Base-by-base conservation (phyloP, 2,797 vertebrate species). In the Orientallactaga sibirica region DNA sequence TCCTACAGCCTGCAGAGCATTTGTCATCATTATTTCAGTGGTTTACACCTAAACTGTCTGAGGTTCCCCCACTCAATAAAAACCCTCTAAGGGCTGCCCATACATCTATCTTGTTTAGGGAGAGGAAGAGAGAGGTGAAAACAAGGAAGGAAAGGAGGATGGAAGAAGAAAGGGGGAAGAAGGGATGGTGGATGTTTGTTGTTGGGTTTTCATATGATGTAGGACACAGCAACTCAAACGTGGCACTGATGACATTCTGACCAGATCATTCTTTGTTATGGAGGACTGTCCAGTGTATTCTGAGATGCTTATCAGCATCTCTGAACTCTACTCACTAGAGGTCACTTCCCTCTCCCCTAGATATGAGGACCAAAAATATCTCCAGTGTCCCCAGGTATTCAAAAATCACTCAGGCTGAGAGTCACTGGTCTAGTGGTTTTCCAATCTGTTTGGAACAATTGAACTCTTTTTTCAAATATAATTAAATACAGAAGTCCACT, bases 101-200 rank as follows among this genome's bases (percentile, higher is more conserved):
- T 29, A 0, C 48, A 78, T 43, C 89, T 75, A 7, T 85, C 95
- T 86, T 77, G 3, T 86, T 95, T 78, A 94, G 12, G 15, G 19
- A 14, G 85, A 55, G 11, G 75, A 48, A 58, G 55, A 58, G 67
- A 25, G 19, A 10, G 19, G 20, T 10, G 10, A 48, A 29, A 29
- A 15, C 20, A 66, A 15, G 15, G 48, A 33, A 29, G n/a, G 66
- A 71, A 41, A 3, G 19, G 37, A 62, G n/a, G 27, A 43, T 58
- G 27, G 37, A 16, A 19, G 12, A 11, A 16, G 78, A 78, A n/a
- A 43, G 25, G 48, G 11, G 29, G 37, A 16, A 7, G 22, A 12
- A 33, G 6, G 8, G 7, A 61, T 55, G 29, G 2, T 70, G 33
- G 20, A 15, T 3, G 74, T 71, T 41, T 41, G 29, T 7, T 19